A percentile compares a stretch with the other conserved stretches of the same genome.
Conservation (phyloP, 2,888 invertebrate genomes). For the Oxycera nigricornis region DNA sequence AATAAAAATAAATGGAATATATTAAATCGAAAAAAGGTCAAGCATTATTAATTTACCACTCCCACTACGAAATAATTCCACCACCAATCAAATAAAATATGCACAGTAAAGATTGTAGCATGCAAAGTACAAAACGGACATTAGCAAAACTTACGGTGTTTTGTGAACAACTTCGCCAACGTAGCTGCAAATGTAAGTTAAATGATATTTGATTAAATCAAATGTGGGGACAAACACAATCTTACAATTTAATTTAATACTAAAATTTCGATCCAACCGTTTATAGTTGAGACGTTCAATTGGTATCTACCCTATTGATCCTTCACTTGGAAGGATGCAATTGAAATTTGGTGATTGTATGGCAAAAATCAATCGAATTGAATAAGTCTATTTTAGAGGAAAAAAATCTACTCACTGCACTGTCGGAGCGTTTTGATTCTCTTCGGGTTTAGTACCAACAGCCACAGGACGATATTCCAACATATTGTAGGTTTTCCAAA, state of each 20-base stretch:
- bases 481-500: slow-evolving; percentile 87
- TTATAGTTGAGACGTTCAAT: background rate
- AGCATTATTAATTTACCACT: too few relatives aligned
- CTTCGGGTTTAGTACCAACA: slow-evolving; percentile 72
- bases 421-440: slow-evolving; percentile 70
- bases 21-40: too few relatives aligned
- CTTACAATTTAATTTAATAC: background rate
- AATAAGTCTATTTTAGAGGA: background rate
- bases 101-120: too few relatives aligned
- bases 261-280: background rate
- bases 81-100: background rate
- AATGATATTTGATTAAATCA: slow-evolving; percentile 23
- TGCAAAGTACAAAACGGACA: background rate
- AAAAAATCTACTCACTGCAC: slow-evolving; percentile 79
- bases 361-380: background rate
- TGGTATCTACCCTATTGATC: background rate
- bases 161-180: slow-evolving; percentile 76
- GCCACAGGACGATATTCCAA: slow-evolving; percentile 85
- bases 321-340: background rate
- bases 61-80: background rate
- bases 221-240: slow-evolving; percentile 8
- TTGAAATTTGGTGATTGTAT: background rate
- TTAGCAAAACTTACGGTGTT: slow-evolving; percentile 70
- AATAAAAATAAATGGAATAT: too few relatives aligned
- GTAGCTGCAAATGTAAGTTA: slow-evolving; percentile 63